Percentiles rank a stretch among this genome's conserved stretches.
Evolutionary conservation across 2,888 invertebrate species (phyloP).

Genomic region (Germaria angustata): DNA sequence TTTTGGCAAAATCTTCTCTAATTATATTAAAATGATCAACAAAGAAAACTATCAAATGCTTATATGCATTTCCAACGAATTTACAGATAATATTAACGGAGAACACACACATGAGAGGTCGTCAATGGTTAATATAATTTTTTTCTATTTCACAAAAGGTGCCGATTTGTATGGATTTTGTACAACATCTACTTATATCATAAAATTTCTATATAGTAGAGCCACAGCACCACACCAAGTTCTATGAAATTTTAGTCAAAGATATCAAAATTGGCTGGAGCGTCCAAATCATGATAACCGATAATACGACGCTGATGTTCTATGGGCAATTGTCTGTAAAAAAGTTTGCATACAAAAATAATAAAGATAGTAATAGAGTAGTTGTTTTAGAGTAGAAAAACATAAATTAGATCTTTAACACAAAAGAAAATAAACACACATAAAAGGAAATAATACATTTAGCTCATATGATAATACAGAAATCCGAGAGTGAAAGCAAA

Average conservation of each 20-base stretch:
- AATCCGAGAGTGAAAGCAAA: too few relatives aligned
- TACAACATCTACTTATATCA: background rate
- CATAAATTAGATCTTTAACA: too few relatives aligned
- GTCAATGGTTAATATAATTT: background rate
- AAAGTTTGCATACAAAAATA: constrained; percentile 75
- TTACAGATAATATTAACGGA: constrained; percentile 32
- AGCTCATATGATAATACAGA: too few relatives aligned
- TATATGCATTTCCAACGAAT: constrained; percentile 39
- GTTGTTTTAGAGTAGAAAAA: constrained; percentile 57
- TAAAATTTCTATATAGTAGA: background rate
- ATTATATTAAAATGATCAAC: background rate
- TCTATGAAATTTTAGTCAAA: constrained; percentile 80
- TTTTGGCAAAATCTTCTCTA: background rate
- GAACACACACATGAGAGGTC: constrained; percentile 16
- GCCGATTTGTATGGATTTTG: background rate
- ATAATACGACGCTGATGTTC: constrained; percentile 88
- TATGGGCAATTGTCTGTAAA: constrained; percentile 84
- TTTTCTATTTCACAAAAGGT: constrained; percentile 34
- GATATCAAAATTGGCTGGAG: constrained; percentile 89
- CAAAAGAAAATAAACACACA: constrained; percentile 52
- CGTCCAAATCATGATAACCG: constrained; percentile 95
- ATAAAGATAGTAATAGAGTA: constrained; percentile 65
- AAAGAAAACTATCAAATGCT: background rate
- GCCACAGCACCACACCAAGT: constrained; percentile 16
- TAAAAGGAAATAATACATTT: background rate